Evolutionary conservation across 2,113 vertebrate species (phyloP).

Genomic region (Mionectes macconnelli): DNA sequence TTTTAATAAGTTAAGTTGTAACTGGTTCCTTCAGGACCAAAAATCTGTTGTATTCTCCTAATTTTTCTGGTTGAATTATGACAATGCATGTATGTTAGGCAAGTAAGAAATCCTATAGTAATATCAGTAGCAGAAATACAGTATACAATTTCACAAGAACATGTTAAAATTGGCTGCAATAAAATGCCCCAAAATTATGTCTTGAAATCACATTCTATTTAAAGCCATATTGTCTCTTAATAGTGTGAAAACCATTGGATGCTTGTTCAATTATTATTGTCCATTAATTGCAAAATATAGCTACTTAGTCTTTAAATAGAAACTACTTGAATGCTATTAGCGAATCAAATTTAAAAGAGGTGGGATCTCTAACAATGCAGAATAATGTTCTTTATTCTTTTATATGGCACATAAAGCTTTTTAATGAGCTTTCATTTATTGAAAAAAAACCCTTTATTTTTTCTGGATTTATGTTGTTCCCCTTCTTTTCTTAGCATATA

Average conservation of each 20-base stretch:
- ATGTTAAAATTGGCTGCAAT: neutral
- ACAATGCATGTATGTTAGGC: neutral
- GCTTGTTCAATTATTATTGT: constrained; percentile 12
- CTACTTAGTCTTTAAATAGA: constrained; percentile 33
- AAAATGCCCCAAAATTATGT: neutral
- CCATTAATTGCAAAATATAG: constrained; percentile 32
- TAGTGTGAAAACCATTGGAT: constrained; percentile 2
- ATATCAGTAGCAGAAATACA: neutral
- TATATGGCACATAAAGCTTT: neutral
- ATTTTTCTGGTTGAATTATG: neutral
- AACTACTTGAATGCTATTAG: constrained; percentile 33
- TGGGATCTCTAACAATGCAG: constrained; percentile 30
- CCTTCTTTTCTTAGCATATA: neutral
- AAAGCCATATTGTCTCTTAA: neutral
- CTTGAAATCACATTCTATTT: constrained; percentile 27
- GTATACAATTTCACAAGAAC: neutral
- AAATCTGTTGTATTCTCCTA: constrained; percentile 15
- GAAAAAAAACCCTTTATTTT: neutral
- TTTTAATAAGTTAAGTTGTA: constrained; percentile 23
- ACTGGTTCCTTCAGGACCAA: constrained; percentile 20
- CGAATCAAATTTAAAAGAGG: constrained; percentile 43
- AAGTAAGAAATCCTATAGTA: neutral
- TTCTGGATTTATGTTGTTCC: neutral
- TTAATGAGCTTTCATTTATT: neutral
- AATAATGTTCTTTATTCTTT: constrained; percentile 31